Evolutionary conservation across 2,797 vertebrate species (phyloP).

Genomic region (Darevskia nairensis): DNA sequence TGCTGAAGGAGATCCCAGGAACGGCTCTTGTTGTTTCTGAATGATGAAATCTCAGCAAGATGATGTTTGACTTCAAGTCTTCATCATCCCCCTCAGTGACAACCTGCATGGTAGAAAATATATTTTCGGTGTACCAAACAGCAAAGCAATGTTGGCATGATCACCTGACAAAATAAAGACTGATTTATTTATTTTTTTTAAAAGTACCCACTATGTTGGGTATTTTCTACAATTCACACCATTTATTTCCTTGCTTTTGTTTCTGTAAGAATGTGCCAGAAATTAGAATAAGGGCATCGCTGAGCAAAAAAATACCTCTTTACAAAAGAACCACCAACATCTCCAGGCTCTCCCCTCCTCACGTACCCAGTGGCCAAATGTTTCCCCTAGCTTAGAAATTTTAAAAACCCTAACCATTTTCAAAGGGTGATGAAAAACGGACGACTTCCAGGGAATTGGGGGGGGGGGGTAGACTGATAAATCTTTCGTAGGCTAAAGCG

Average conservation of each 20-base stretch:
- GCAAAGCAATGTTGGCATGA: neutral
- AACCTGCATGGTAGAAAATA: neutral
- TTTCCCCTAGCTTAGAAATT: neutral
- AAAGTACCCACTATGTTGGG: too few relatives aligned
- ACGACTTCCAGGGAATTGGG: neutral
- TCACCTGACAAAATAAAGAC: constrained; percentile 19
- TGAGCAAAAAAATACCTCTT: neutral
- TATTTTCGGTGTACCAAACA: neutral
- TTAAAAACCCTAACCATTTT: neutral
- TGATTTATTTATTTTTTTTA: too few relatives aligned
- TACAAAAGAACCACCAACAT: neutral
- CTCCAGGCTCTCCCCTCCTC: neutral
- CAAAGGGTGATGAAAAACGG: neutral
- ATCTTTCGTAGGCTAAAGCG: too few relatives aligned
- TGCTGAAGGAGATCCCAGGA: neutral
- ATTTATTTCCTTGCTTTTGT: neutral
- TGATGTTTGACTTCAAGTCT: neutral
- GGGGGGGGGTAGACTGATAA: too few relatives aligned
- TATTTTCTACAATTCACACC: neutral
- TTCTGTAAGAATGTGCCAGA: neutral
- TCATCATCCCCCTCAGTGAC: neutral
- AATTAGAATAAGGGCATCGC: neutral
- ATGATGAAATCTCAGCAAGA: neutral
- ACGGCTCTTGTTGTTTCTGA: neutral
- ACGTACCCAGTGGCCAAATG: too few relatives aligned